These are phyloP conservation scores for Quiscalus mexicanus DNA, from an alignment of 2,113 vertebrate species.

Conservation along the genomic window DNA sequence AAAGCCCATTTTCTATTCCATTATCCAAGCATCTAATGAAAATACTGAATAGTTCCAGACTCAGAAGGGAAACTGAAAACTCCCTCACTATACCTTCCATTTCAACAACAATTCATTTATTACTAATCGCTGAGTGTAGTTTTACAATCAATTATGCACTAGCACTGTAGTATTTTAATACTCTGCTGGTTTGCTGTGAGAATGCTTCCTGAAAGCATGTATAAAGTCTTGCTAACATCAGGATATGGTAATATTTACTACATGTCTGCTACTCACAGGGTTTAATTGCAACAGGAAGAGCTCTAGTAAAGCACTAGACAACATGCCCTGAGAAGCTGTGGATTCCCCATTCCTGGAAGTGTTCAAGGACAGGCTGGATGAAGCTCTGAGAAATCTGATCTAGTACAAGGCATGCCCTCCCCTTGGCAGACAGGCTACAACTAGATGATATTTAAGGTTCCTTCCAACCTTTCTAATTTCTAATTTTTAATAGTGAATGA, in stretches of 20 bases:
- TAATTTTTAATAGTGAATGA: not conserved
- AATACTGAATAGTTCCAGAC: not conserved
- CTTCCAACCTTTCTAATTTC: not conserved
- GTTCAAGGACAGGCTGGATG: not conserved
- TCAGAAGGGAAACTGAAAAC: not conserved
- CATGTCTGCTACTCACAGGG: not conserved
- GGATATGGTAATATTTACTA: not conserved
- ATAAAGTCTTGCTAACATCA: not conserved
- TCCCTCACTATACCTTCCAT: not conserved
- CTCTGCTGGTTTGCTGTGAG: not conserved
- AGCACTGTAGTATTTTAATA: not conserved
- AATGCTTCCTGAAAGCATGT: not conserved
- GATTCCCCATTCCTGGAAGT: not conserved
- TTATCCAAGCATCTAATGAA: not conserved
- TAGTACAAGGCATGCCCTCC: not conserved
- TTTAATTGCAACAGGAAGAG: not conserved
- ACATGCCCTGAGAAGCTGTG: not conserved
- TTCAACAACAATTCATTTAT: not conserved
- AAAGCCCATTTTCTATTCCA: not conserved
- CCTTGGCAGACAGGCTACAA: not conserved
- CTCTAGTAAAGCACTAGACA: not conserved
- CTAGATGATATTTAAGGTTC: not conserved
- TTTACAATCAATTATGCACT: not conserved
- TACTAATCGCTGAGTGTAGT: not conserved
- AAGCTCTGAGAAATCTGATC: not conserved